A percentile compares a stretch with the other conserved stretches of the same genome.
phyloP scores from a whole-genome alignment of 2,888 invertebrate species.

The Synanthedon andrenaeformis region DNA sequence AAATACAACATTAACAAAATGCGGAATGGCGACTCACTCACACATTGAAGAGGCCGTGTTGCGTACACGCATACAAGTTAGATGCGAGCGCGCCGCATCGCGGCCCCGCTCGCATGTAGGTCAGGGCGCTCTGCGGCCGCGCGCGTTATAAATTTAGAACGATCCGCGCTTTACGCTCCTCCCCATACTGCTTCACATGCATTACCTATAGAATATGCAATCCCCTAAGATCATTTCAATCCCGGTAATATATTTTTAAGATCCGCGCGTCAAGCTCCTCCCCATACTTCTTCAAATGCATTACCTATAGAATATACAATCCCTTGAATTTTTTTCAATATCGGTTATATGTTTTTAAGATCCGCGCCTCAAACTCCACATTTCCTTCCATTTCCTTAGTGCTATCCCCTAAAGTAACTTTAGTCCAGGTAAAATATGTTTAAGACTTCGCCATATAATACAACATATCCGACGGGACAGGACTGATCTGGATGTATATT shows the following conservation, averaged over 20 bases:
- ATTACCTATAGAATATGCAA: conserved; percentile 27
- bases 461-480: no score
- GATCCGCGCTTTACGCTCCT: conserved; percentile 64
- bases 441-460: neutral
- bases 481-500: neutral
- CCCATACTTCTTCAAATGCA: conserved; percentile 46
- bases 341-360: neutral
- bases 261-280: conserved; percentile 59
- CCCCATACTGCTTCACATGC: conserved; percentile 49
- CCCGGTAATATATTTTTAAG: conserved; percentile 1
- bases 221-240: conserved; percentile 5
- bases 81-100: conserved; percentile 65
- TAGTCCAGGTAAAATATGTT: neutral
- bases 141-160: conserved; percentile 70
- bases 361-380: conserved; percentile 60
- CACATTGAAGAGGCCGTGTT: conserved; percentile 35
- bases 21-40: conserved; percentile 58
- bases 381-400: conserved; percentile 17
- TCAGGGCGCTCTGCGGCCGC: conserved; percentile 68
- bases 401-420: no score
- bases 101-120: conserved; percentile 68
- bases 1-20: conserved; percentile 59
- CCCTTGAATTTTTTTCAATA: conserved; percentile 4
- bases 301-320: conserved; percentile 26
- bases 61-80: conserved; percentile 34